Evolutionary conservation across 2,113 vertebrate genomes (phyloP), one percentile per base, ranked within the genome.

Genomic region (Perccottus glenii): DNA sequence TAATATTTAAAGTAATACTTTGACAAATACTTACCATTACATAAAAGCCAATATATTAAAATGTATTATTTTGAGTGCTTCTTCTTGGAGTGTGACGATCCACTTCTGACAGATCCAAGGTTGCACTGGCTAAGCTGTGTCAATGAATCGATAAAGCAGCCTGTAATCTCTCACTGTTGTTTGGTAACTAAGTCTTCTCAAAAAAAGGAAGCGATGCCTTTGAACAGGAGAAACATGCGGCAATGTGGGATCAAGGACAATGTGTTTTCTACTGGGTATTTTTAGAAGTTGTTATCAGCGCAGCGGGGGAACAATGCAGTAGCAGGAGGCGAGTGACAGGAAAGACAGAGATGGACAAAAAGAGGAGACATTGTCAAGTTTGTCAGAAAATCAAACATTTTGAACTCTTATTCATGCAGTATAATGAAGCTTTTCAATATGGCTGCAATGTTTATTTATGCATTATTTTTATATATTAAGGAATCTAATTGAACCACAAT

Each of bases 241-340:
- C 76, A 82, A 73, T 83, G 75, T 74, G 2, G 43, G 68, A 81
- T 85, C 70, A 84, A 88, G 84, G 86, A 85, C 75, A 14, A 46
- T 74, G 67, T 76, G 66, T 83, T 78, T 83, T 83, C 59, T 72
- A 11, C 10, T 5, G 70, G 72, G 66, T 82, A 70, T 70, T 87
- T 60, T 83, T 82, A 60, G 64, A 67, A 64, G 75, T 75, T 84
- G 81, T 84, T 81, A 85, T 82, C 82, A 85, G 59, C 75, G 52
- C 81, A 81, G 77, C 12, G 11, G 75, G 78, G 52, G 42, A 52
- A 11, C 55, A 70, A 52, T 60, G 59, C 44, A 44, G 15, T 38
- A 73, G 67, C 56, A 64, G 57, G 73, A 61, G 32, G 42, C 64
- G 56, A 58, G 16, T 12, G 60, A 56, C 70, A 10, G 5, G 60